Evolutionary conservation across 2,888 invertebrate species (phyloP).

Genomic region (Caenorhabditis becei): DNA sequence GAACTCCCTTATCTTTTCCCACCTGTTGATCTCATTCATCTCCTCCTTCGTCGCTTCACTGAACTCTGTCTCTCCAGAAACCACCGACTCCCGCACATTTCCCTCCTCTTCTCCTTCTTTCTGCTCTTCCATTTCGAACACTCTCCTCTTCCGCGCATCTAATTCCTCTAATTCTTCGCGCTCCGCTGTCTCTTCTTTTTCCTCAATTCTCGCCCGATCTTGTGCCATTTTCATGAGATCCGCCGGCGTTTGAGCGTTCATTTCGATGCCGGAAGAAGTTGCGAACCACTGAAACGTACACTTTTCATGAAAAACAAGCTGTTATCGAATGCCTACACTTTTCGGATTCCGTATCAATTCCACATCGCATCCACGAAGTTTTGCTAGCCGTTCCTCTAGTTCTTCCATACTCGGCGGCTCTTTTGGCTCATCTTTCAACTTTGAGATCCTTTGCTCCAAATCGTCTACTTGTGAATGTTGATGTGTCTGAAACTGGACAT

Average conservation of each 20-base stretch:
- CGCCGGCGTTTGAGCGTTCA: slow-evolving; percentile 49
- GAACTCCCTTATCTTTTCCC: background rate
- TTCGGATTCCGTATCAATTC: slow-evolving; percentile 77
- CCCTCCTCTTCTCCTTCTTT: slow-evolving; percentile 7
- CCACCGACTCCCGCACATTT: slow-evolving; percentile 34
- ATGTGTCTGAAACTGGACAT: background rate
- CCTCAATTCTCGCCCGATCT: slow-evolving; percentile 61
- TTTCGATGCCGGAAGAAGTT: slow-evolving; percentile 8
- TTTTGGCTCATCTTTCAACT: slow-evolving; percentile 36
- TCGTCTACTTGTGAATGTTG: background rate
- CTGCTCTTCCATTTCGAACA: slow-evolving; percentile 33
- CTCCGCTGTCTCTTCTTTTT: slow-evolving; percentile 48
- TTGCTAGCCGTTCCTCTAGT: slow-evolving; percentile 77
- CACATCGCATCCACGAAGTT: slow-evolving; percentile 75
- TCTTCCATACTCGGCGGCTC: slow-evolving; percentile 61
- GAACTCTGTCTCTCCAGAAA: slow-evolving; percentile 56
- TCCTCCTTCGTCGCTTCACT: slow-evolving; percentile 64
- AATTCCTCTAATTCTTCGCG: slow-evolving; percentile 47
- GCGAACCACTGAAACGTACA: slow-evolving; percentile 62
- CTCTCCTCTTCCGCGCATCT: slow-evolving; percentile 29
- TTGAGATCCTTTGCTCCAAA: slow-evolving; percentile 44
- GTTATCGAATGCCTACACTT: slow-evolving; percentile 44
- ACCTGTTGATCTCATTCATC: slow-evolving; percentile 63
- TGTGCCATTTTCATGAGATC: slow-evolving; percentile 64
- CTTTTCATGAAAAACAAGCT: background rate